Percentiles rank a stretch among this genome's conserved stretches.
These are phyloP conservation scores for Rhimphoctona megacephalus DNA, from an alignment of 2,888 invertebrate species.

Conservation along the genomic window DNA sequence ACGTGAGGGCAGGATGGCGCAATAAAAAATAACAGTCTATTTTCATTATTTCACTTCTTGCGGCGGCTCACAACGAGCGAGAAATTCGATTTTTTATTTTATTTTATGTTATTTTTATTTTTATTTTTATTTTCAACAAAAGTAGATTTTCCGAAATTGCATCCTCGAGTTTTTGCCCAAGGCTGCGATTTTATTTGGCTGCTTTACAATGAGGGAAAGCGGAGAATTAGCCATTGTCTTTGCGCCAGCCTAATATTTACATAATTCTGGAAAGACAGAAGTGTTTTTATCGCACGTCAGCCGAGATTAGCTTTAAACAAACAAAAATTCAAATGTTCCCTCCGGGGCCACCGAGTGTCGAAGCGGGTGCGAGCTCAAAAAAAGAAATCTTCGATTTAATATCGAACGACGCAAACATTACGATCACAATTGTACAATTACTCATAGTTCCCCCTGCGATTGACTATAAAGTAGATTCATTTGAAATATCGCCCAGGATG, in stretches of 20 bases:
- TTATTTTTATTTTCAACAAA: too few relatives aligned
- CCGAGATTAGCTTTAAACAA: constrained; percentile 67
- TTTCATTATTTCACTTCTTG: background rate
- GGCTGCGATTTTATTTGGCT: background rate
- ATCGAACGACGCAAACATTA: constrained; percentile 31
- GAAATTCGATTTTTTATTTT: background rate
- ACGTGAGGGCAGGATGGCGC: constrained; percentile 28
- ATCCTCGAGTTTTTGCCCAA: background rate
- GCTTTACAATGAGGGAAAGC: background rate
- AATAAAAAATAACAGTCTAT: background rate
- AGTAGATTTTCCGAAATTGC: background rate
- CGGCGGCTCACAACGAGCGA: background rate
- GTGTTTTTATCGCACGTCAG: constrained; percentile 45
- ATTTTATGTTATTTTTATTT: too few relatives aligned
- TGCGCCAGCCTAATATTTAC: constrained; percentile 29
- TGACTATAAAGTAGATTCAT: constrained; percentile 70
- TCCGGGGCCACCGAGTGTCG: constrained; percentile 37
- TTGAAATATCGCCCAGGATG: constrained; percentile 61
- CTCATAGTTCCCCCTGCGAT: constrained; percentile 7
- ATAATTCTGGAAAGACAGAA: constrained; percentile 29
- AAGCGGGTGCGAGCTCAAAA: constrained; percentile 27
- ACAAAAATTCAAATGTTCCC: constrained; percentile 42
- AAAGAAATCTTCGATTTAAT: constrained; percentile 35
- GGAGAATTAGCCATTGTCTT: background rate
- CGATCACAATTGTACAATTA: constrained; percentile 41